Base-by-base conservation (phyloP, 2,888 invertebrate species). In the Salpingus planirostris region DNA sequence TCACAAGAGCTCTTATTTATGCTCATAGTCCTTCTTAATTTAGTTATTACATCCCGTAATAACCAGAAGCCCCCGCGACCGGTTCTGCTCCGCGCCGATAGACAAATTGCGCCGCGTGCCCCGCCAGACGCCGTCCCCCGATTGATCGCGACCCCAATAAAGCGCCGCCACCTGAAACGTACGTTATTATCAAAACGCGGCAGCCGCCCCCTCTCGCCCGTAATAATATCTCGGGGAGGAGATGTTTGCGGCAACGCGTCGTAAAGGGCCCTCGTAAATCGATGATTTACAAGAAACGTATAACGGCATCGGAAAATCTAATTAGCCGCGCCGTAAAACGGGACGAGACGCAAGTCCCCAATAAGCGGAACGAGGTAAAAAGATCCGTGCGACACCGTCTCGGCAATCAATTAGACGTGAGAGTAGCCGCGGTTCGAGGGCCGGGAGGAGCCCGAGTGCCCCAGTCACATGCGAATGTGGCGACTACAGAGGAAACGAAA, bases 21-120 rank as follows among this genome's bases (percentile, higher is more conserved):
- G 46, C 45, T 42, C 38, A 49, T 43, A 44, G 45, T 35, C 36
- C 43, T 40, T 46, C 47, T 50, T 47, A 47, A 50, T 50, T 48
- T 48, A 49, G 50, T 49, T 47, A 49, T 50, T 46, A 50, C 44
- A 40, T 36, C 44, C 43, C 44, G 34, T 44, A 42, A 43, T 43
- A 43, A 37, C 42, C 44, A 46, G 47, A 47, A 46, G 43, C 46
- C 39, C 14, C n/a, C n/a, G n/a, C 36, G 33, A 42, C 26, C 38
- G 31, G 42, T 22, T 30, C 25, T 31, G 26, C 14, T 29, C n/a
- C n/a, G 34, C 21, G 21, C 24, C 25, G 26, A 30, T 15, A 34
- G 24, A 29, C 24, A 24, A 34, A 24, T 30, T 30, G 18, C n/a
- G 5, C 11, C 15, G 30, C 30, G 24, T 30, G 24, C 15, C 11